Conservation (phyloP, 2,113 vertebrate species). For the zebrafish (Danio rerio) region DNA sequence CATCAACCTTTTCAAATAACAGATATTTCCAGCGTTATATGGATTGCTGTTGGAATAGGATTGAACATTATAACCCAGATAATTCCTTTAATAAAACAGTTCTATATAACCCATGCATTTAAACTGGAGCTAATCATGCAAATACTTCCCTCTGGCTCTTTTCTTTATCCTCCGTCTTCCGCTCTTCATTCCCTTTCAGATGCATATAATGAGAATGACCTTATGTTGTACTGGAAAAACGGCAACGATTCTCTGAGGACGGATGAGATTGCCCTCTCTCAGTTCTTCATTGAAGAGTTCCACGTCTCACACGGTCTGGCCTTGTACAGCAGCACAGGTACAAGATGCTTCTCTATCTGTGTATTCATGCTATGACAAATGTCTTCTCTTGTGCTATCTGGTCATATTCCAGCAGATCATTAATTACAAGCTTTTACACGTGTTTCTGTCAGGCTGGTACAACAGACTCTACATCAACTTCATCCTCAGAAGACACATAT, state of each 20-base stretch:
- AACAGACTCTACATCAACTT: slow-evolving; percentile 93
- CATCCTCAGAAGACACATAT: slow-evolving; percentile 89
- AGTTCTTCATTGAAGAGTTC: slow-evolving; percentile 93
- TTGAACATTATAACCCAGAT: background rate
- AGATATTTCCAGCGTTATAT: no score
- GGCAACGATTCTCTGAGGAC: slow-evolving; percentile 89
- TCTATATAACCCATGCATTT: background rate
- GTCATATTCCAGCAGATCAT: background rate
- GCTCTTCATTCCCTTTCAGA: slow-evolving; percentile 70
- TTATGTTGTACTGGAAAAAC: slow-evolving; percentile 93
- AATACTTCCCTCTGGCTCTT: background rate
- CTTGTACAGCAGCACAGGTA: slow-evolving; percentile 94
- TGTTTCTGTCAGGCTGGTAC: slow-evolving; percentile 84
- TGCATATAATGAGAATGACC: slow-evolving; percentile 90
- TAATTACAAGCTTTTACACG: slow-evolving; percentile 7
- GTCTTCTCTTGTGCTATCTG: background rate
- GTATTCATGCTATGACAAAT: slow-evolving; percentile 8
- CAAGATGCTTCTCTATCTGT: slow-evolving; percentile 12
- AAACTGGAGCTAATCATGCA: background rate
- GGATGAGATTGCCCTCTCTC: slow-evolving; percentile 88
- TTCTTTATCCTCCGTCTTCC: background rate
- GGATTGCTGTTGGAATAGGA: background rate
- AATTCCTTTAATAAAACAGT: background rate
- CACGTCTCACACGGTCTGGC: slow-evolving; percentile 88
- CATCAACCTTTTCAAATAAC: no score